Percentiles rank a stretch among this genome's conserved stretches.
Conservation (phyloP, 2,888 invertebrate genomes). For the Drosophila borborema region DNA sequence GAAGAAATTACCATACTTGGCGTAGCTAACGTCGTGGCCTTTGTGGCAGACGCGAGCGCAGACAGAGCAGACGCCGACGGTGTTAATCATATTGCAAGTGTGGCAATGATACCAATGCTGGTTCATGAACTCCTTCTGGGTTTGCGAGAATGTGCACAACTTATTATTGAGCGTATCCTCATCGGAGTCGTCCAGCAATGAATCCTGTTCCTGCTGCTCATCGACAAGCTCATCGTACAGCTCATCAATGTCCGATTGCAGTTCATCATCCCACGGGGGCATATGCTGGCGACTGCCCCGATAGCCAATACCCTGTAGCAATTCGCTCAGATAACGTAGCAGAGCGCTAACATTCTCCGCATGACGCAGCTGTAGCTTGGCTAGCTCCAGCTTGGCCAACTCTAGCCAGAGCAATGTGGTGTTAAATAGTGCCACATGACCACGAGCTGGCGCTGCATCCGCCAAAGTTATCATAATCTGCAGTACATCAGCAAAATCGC, state of each 20-base stretch:
- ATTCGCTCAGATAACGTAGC: slow-evolving; percentile 93
- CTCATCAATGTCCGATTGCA: slow-evolving; percentile 90
- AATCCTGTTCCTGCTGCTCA: slow-evolving; percentile 96
- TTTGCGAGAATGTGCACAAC: slow-evolving; percentile 98
- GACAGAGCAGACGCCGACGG: slow-evolving; percentile 98
- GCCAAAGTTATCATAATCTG: slow-evolving; percentile 92
- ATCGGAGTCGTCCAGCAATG: slow-evolving; percentile 90
- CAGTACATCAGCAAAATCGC: slow-evolving; percentile 92
- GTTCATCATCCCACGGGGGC: slow-evolving; percentile 93
- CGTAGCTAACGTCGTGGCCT: slow-evolving; percentile 98
- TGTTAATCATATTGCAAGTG: slow-evolving; percentile 99
- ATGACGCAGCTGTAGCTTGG: slow-evolving; percentile 67
- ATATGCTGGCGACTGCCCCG: slow-evolving; percentile 86
- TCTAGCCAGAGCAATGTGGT: slow-evolving; percentile 93
- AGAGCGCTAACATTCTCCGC: slow-evolving; percentile 92
- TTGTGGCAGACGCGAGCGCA: slow-evolving; percentile 99
- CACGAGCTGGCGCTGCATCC: slow-evolving; percentile 90
- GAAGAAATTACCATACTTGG: slow-evolving; percentile 99
- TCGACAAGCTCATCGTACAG: slow-evolving; percentile 96
- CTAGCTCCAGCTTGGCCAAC: slow-evolving; percentile 87
- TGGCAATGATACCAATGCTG: slow-evolving; percentile 99
- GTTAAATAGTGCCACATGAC: slow-evolving; percentile 92
- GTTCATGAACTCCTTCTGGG: slow-evolving; percentile 99
- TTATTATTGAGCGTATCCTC: slow-evolving; percentile 87
- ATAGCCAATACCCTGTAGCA: slow-evolving; percentile 83